Evolutionary conservation across 2,113 vertebrate species (phyloP).

Genomic region (Sylvilagus bachmani): DNA sequence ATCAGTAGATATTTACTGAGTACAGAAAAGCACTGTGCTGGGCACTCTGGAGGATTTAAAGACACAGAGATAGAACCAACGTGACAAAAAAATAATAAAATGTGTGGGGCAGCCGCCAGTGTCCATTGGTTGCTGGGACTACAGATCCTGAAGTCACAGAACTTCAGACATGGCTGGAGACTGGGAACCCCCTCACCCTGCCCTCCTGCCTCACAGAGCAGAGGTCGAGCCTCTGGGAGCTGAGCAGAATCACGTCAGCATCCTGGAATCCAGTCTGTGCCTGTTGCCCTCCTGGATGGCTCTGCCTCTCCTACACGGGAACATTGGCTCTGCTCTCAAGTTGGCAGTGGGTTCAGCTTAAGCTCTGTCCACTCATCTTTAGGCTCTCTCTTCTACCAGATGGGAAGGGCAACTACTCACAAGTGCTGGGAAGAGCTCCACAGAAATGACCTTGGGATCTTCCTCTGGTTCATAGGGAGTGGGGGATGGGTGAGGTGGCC

Average conservation of each 20-base stretch:
- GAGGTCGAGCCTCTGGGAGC: background rate
- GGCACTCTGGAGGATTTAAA: background rate
- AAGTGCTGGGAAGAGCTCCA: background rate
- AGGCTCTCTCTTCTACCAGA: background rate
- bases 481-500: background rate
- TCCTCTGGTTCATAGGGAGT: background rate
- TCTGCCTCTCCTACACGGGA: background rate
- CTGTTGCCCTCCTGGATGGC: rapidly evolving
- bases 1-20: conserved; percentile 8
- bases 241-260: rapidly evolving
- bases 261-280: background rate
- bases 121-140: background rate
- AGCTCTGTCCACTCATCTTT: no score
- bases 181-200: background rate
- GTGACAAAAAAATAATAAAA: background rate
- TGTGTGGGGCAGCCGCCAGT: rapidly evolving
- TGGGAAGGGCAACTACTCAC: rapidly evolving
- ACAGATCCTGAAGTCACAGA: no score
- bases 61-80: background rate
- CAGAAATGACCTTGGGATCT: background rate
- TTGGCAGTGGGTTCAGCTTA: rapidly evolving
- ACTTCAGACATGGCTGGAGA: no score
- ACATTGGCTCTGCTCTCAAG: rapidly evolving
- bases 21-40: background rate
- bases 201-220: rapidly evolving